These are phyloP conservation scores for Chloropsis hardwickii DNA, from an alignment of 2,113 vertebrate species.

Conservation along the genomic window DNA sequence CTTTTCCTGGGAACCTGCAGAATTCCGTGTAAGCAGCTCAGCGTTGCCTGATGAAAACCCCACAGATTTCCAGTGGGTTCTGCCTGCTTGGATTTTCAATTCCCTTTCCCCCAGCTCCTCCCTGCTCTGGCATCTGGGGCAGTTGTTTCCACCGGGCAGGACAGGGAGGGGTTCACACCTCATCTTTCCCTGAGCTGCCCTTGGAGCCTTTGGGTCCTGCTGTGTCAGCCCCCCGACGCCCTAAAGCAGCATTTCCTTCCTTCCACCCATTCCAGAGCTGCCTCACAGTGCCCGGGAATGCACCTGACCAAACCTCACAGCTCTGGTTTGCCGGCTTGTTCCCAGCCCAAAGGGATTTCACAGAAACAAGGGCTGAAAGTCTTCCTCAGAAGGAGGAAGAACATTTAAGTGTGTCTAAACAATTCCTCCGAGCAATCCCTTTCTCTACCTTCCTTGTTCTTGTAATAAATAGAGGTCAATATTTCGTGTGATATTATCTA, in stretches of 20 bases:
- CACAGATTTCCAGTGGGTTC: not conserved
- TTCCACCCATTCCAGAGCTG: not conserved
- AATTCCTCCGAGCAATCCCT: not conserved
- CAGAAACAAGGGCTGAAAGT: not conserved
- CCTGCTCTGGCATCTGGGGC: not conserved
- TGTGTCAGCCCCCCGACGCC: too few relatives aligned
- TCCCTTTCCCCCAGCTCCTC: too few relatives aligned
- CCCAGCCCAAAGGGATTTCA: not conserved
- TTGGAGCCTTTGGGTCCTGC: not conserved
- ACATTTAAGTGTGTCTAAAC: not conserved
- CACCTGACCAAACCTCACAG: not conserved
- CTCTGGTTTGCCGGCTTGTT: not conserved
- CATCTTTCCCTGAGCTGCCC: not conserved
- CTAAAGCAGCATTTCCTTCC: not conserved
- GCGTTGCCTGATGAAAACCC: not conserved
- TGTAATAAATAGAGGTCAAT: too few relatives aligned
- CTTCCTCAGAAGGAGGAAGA: not conserved
- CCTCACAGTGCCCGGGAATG: not conserved
- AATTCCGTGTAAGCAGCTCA: not conserved
- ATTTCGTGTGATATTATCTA: too few relatives aligned
- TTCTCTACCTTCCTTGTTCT: not conserved
- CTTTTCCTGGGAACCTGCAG: not conserved
- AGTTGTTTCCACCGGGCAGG: not conserved
- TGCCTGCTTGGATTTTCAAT: rapidly evolving
- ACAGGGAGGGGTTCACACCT: not conserved